These are phyloP conservation scores for Anthophora plumipes DNA, from an alignment of 2,888 invertebrate species.

Conservation along the genomic window DNA sequence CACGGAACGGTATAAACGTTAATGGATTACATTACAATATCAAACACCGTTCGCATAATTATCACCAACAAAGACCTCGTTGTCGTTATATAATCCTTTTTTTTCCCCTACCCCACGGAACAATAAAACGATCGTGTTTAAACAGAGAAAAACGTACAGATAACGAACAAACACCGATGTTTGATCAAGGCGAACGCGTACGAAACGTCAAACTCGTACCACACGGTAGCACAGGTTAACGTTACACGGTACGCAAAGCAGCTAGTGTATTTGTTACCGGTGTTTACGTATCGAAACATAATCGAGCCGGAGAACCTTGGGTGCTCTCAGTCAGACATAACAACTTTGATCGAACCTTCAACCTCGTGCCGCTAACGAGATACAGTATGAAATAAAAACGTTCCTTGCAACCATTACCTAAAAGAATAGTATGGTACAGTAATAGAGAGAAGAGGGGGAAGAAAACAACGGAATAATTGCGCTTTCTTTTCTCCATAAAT, in stretches of 20 bases:
- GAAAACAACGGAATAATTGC: slow-evolving; percentile 16
- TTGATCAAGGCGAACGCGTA: slow-evolving; percentile 23
- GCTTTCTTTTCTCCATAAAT: slow-evolving; percentile 14
- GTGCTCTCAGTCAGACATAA: slow-evolving; percentile 76
- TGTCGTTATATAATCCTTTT: slow-evolving; percentile 1
- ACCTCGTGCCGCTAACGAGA: neutral
- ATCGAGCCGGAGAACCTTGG: slow-evolving; percentile 77
- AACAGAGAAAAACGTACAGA: slow-evolving; percentile 21
- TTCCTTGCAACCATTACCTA: neutral
- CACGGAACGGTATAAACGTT: neutral
- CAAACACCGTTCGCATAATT: neutral
- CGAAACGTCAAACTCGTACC: slow-evolving; percentile 43
- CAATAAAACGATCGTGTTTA: neutral
- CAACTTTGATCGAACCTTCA: slow-evolving; percentile 67
- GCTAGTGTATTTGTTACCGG: slow-evolving; percentile 66
- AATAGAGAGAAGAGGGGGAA: neutral
- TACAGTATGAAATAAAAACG: neutral
- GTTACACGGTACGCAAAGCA: slow-evolving; percentile 38
- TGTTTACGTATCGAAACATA: slow-evolving; percentile 72
- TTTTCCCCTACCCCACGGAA: too few relatives aligned
- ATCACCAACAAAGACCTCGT: neutral
- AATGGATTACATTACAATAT: slow-evolving; percentile 1
- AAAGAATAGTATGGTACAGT: too few relatives aligned
- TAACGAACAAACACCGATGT: slow-evolving; percentile 51
- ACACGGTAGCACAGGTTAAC: slow-evolving; percentile 32